Percentiles rank a stretch among this genome's conserved stretches.
These are phyloP conservation scores for Anolis carolinensis DNA, from an alignment of 2,113 vertebrate genomes.

Conservation along the genomic window DNA sequence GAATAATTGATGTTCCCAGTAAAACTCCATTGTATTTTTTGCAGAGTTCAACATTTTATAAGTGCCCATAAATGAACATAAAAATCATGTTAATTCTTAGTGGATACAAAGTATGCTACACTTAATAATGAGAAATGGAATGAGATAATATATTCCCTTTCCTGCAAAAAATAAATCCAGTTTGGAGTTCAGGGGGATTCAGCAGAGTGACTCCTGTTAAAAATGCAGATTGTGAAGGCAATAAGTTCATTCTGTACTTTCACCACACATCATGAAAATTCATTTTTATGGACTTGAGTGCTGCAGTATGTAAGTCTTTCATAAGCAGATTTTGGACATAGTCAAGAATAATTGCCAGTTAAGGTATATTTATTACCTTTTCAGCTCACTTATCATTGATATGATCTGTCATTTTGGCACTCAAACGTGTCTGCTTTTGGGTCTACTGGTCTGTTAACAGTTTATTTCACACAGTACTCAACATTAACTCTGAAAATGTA, in stretches of 20 bases:
- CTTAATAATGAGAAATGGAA: background rate
- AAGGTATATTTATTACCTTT: constrained; percentile 25
- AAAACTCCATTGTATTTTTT: background rate
- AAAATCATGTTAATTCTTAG: constrained; percentile 13
- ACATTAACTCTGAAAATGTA: constrained; percentile 16
- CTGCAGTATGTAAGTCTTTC: constrained; percentile 20
- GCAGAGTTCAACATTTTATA: constrained; percentile 5
- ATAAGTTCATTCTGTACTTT: constrained; percentile 21
- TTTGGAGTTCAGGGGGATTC: constrained; percentile 7
- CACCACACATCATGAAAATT: constrained; percentile 14
- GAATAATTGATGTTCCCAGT: background rate
- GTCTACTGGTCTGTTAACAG: constrained; percentile 26
- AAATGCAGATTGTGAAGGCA: constrained; percentile 40
- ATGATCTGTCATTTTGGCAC: constrained; percentile 9
- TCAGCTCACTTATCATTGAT: constrained; percentile 15
- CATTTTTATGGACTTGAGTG: constrained; percentile 34
- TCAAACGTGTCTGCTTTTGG: constrained; percentile 31
- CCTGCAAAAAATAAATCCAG: background rate
- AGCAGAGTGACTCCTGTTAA: background rate
- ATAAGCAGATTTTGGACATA: constrained; percentile 47
- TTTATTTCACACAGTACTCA: constrained; percentile 31
- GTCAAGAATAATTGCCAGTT: constrained; percentile 26
- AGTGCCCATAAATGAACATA: background rate
- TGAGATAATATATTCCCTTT: background rate
- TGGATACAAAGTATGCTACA: background rate